Evolutionary conservation across 2,797 vertebrate genomes (phyloP).

Genomic region (Nasua narica): DNA sequence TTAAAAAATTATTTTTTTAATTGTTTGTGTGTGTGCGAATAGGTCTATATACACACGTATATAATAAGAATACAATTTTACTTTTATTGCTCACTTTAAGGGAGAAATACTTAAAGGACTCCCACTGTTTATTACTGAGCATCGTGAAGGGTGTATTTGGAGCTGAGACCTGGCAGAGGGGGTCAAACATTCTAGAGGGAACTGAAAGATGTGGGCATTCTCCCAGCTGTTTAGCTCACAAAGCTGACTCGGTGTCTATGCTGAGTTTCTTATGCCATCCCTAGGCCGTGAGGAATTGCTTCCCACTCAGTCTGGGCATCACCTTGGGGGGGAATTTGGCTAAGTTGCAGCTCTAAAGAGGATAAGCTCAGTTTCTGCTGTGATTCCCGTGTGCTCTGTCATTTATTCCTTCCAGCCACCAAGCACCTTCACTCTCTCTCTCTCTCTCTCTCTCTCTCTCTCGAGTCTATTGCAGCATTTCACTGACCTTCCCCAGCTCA

Average conservation of each 20-base stretch:
- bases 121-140: not conserved
- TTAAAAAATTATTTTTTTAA: not conserved
- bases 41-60: not conserved
- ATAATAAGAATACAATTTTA: not conserved
- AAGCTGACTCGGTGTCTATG: not conserved
- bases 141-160: not conserved
- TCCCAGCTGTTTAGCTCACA: no score
- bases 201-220: not conserved
- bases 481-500: not conserved
- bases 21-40: not conserved
- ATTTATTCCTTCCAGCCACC: not conserved
- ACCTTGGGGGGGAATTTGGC: not conserved
- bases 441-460: no score
- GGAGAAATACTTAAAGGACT: not conserved
- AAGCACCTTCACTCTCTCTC: no score
- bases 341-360: not conserved
- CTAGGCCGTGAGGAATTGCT: not conserved
- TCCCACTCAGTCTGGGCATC: not conserved
- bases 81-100: not conserved
- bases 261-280: not conserved
- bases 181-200: not conserved
- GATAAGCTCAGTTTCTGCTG: not conserved
- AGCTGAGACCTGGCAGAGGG: not conserved
- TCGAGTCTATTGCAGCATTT: fast-evolving
- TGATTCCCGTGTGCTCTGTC: not conserved